phyloP scores from a whole-genome alignment of 2,888 invertebrate genomes.

The Diogma glabrata region DNA sequence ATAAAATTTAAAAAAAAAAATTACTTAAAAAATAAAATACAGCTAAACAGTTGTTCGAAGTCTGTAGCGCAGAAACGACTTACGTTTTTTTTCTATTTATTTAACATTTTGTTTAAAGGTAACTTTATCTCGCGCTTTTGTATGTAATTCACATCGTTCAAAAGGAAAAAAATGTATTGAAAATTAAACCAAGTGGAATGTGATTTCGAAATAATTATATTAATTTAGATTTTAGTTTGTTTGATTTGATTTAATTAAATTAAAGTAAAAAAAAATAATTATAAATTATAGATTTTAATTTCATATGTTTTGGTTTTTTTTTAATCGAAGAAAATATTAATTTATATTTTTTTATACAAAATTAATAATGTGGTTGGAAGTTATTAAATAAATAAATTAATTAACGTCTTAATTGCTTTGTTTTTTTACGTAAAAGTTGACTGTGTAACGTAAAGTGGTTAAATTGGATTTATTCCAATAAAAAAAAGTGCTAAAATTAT shows the following conservation, averaged over 20 bases:
- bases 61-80: conserved; percentile 9
- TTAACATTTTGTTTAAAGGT: conserved; percentile 15
- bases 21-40: conserved; percentile 1
- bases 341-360: too few species aligned
- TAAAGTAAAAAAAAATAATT: background rate
- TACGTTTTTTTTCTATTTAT: conserved; percentile 9
- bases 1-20: conserved; percentile 3
- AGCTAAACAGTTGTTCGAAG: conserved; percentile 7
- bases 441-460: too few species aligned
- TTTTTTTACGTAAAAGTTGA: too few species aligned
- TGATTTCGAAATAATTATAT: conserved; percentile 5
- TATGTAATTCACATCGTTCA: too few species aligned
- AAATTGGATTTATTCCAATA: too few species aligned
- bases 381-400: conserved; percentile 4
- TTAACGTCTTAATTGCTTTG: too few species aligned
- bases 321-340: too few species aligned
- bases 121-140: too few species aligned
- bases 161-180: too few species aligned
- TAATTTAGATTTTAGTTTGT: background rate
- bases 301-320: too few species aligned
- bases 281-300: background rate
- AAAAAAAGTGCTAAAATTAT: too few species aligned
- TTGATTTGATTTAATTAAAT: conserved; percentile 4
- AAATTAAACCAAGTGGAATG: conserved; percentile 9
- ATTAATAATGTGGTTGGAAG: background rate